A percentile compares a stretch with the other conserved stretches of the same genome.
These are phyloP conservation scores for Laterallus jamaicensis DNA, from an alignment of 2,113 vertebrate species.

Conservation along the genomic window DNA sequence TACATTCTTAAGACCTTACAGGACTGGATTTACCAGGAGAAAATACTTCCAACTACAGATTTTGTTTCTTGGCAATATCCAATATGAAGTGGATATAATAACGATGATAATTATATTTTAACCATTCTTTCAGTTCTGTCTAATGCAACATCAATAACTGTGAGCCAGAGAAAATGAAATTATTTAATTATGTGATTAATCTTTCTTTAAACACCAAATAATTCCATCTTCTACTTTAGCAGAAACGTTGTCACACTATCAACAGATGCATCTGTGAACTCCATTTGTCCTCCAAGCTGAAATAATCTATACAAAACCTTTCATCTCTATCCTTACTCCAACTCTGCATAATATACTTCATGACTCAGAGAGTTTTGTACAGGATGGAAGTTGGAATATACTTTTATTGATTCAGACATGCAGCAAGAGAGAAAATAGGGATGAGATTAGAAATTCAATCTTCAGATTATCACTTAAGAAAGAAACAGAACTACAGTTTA, in stretches of 20 bases:
- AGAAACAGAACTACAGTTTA: neutral
- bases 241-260: neutral
- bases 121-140: neutral
- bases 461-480: neutral
- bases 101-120: neutral
- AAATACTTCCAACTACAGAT: neutral
- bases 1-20: neutral
- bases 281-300: neutral
- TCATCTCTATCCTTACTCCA: neutral
- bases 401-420: neutral
- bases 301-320: neutral
- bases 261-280: neutral
- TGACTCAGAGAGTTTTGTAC: neutral
- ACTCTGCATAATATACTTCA: neutral
- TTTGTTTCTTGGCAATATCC: neutral
- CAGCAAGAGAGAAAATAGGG: neutral
- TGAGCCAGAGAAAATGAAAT: slow-evolving; percentile 4
- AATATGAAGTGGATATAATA: neutral
- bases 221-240: neutral
- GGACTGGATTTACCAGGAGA: neutral
- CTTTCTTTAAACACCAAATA: slow-evolving; percentile 24
- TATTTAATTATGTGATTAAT: slow-evolving; percentile 49
- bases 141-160: neutral
- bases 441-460: neutral
- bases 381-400: neutral